phyloP scores from a whole-genome alignment of 2,797 vertebrate species.

The Huso huso region DNA sequence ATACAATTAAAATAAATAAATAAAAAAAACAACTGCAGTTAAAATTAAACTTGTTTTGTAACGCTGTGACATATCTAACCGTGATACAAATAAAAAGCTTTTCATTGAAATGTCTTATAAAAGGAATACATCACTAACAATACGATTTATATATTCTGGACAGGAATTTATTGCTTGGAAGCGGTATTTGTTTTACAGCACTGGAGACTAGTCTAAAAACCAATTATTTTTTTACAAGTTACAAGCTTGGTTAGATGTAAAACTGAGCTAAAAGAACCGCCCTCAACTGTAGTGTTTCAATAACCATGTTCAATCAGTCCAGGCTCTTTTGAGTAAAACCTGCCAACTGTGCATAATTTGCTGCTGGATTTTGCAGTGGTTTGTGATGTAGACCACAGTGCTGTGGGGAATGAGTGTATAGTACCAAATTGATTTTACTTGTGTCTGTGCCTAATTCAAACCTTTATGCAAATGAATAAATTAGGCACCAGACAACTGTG shows the following conservation, averaged over 20 bases:
- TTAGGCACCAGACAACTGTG: constrained; percentile 9
- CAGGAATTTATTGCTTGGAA: too few relatives aligned
- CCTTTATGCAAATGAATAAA: constrained; percentile 18
- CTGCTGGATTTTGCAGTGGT: constrained; percentile 9
- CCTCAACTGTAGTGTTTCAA: constrained; percentile 9
- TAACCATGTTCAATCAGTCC: constrained; percentile 2
- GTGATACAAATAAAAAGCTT: too few relatives aligned
- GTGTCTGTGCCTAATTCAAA: constrained; percentile 10
- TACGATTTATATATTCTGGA: too few relatives aligned
- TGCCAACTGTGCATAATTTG: constrained; percentile 18
- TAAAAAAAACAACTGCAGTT: too few relatives aligned
- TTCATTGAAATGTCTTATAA: too few relatives aligned
- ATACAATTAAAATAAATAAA: too few relatives aligned
- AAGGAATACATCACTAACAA: too few relatives aligned
- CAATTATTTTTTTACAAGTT: not conserved
- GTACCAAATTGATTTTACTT: constrained; percentile 3
- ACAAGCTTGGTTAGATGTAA: constrained; percentile 4
- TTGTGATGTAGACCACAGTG: constrained; percentile 15
- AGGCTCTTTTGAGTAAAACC: constrained; percentile 13
- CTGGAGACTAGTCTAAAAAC: not conserved
- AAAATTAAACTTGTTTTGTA: too few relatives aligned
- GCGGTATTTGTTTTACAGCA: not conserved
- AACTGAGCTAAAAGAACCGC: constrained; percentile 4
- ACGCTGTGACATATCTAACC: too few relatives aligned
- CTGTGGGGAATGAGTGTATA: not conserved